These are phyloP conservation scores for Dolichomitus sp. DNA, from an alignment of 2,888 invertebrate genomes.

Conservation along the genomic window DNA sequence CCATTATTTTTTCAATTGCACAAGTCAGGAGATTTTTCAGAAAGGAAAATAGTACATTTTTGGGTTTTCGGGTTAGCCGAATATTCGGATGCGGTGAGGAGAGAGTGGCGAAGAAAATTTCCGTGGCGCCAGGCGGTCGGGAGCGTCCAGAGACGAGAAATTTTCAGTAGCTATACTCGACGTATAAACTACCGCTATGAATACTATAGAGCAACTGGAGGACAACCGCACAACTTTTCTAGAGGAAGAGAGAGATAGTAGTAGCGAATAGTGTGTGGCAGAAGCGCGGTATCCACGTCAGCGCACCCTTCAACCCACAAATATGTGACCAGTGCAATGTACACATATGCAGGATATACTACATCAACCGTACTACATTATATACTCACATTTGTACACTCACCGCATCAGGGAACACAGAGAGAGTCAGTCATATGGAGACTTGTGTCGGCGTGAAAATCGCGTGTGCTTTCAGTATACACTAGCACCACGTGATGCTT, in stretches of 20 bases:
- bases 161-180: slow-evolving; percentile 18
- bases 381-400: slow-evolving; percentile 27
- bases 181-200: slow-evolving; percentile 20
- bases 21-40: not conserved
- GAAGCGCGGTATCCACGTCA: slow-evolving; percentile 39
- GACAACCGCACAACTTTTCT: slow-evolving; percentile 30
- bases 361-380: not conserved
- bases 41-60: not conserved
- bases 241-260: not conserved
- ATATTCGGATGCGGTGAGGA: not conserved
- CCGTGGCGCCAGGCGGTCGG: slow-evolving; percentile 46
- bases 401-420: slow-evolving; percentile 15
- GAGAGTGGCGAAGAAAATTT: slow-evolving; percentile 18
- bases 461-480: slow-evolving; percentile 26
- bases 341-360: not conserved
- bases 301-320: slow-evolving; percentile 29
- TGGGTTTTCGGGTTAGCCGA: not conserved
- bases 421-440: not conserved
- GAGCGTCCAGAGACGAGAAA: not conserved
- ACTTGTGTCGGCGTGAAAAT: slow-evolving; percentile 41
- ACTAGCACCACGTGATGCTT: slow-evolving; percentile 4
- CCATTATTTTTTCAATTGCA: not conserved
- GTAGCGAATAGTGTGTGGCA: slow-evolving; percentile 21
- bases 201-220: slow-evolving; percentile 7
- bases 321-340: slow-evolving; percentile 36